Conservation (phyloP, 2,888 invertebrate species). For the Tachystola acroxantha region DNA sequence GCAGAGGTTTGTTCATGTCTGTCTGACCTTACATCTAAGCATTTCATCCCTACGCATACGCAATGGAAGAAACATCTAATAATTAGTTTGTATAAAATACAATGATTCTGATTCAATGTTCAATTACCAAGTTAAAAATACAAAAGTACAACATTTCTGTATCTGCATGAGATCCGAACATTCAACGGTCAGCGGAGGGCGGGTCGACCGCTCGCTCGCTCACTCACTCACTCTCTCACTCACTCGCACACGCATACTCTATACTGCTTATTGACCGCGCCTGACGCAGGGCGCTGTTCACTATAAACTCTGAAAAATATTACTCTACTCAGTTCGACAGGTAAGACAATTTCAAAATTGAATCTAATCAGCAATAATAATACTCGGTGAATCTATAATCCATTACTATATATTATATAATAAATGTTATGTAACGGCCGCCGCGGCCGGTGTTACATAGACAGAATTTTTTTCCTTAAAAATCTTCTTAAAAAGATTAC, state of each 20-base stretch:
- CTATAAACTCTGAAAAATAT: no score
- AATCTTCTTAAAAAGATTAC: slow-evolving; percentile 68
- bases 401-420: slow-evolving; percentile 71
- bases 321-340: slow-evolving; percentile 57
- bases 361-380: slow-evolving; percentile 75
- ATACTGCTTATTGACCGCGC: slow-evolving; percentile 21
- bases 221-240: slow-evolving; percentile 26
- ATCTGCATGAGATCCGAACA: slow-evolving; percentile 70
- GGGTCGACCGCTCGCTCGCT: slow-evolving; percentile 26
- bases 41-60: slow-evolving; percentile 65
- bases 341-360: slow-evolving; percentile 59
- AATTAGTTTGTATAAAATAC: slow-evolving; percentile 68
- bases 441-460: slow-evolving; percentile 44
- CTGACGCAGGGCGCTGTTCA: background rate
- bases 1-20: slow-evolving; percentile 71
- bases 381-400: slow-evolving; percentile 75
- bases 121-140: slow-evolving; percentile 57
- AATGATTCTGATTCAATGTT: slow-evolving; percentile 67
- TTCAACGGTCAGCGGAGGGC: slow-evolving; percentile 40
- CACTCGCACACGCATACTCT: slow-evolving; percentile 12
- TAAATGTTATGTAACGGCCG: slow-evolving; percentile 57
- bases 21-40: slow-evolving; percentile 62
- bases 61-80: slow-evolving; percentile 66
- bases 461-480: slow-evolving; percentile 66
- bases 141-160: slow-evolving; percentile 69